Percentiles rank a stretch among this genome's conserved stretches.
phyloP scores from a whole-genome alignment of 2,888 invertebrate genomes.

The Platycheirus albimanus region DNA sequence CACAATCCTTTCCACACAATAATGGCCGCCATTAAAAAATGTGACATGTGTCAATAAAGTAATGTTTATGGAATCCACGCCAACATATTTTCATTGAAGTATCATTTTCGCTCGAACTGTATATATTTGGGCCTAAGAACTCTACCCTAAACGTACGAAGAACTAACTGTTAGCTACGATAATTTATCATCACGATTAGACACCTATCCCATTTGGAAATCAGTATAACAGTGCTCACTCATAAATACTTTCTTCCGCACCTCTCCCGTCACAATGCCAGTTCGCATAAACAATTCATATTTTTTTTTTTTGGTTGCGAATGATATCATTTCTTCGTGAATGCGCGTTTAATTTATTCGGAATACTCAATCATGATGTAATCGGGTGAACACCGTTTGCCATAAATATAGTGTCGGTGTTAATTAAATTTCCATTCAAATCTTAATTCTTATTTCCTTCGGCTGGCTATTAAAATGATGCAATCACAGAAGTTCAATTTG shows the following conservation, averaged over 20 bases:
- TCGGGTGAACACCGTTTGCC: constrained; percentile 52
- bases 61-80: too few species aligned
- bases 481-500: constrained; percentile 49
- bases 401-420: constrained; percentile 20
- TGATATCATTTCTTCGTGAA: constrained; percentile 59
- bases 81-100: too few species aligned
- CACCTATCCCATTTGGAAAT: background rate
- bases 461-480: constrained; percentile 54
- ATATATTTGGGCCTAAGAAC: too few species aligned
- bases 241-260: background rate
- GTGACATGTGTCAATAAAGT: too few species aligned
- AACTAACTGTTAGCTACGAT: too few species aligned
- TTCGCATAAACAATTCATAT: constrained; percentile 20
- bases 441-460: too few species aligned
- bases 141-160: too few species aligned
- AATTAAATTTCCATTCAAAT: constrained; percentile 7
- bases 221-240: background rate
- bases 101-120: too few species aligned
- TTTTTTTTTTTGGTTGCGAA: constrained; percentile 6
- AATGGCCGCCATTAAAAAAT: too few species aligned
- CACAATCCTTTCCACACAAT: too few species aligned
- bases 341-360: constrained; percentile 54
- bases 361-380: constrained; percentile 64
- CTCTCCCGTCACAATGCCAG: background rate
- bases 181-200: background rate